Conservation (phyloP, 2,113 vertebrate species). For the Pluvialis apricaria region DNA sequence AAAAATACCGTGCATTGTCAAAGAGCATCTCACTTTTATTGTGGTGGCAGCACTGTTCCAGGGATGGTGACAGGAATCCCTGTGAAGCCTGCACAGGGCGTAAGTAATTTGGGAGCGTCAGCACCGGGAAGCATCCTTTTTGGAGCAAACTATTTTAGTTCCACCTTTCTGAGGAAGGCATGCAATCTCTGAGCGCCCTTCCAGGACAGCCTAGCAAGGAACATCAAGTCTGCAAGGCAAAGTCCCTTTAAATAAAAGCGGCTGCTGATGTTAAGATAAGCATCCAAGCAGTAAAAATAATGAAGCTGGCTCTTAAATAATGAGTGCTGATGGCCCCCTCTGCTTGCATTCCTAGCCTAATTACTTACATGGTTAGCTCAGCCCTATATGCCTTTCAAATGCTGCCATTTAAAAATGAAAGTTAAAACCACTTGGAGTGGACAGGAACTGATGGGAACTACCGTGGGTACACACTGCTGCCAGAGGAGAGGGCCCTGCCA, state of each 20-base stretch:
- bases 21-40: not conserved
- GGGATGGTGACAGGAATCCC: not conserved
- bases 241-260: slow-evolving; percentile 60
- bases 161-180: not conserved
- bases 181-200: not conserved
- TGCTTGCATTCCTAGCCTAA: slow-evolving; percentile 54
- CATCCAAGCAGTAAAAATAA: slow-evolving; percentile 64
- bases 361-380: slow-evolving; percentile 61
- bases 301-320: slow-evolving; percentile 65
- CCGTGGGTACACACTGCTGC: not conserved
- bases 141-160: not conserved
- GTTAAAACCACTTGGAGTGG: slow-evolving; percentile 2
- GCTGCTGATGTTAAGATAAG: slow-evolving; percentile 54
- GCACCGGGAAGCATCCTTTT: not conserved
- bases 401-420: slow-evolving; percentile 53
- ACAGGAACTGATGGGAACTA: slow-evolving; percentile 8
- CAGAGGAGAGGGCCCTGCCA: not conserved
- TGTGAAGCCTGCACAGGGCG: not conserved
- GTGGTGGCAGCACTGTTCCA: not conserved
- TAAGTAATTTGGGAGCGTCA: not conserved
- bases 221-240: not conserved
- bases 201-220: not conserved
- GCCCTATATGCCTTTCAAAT: slow-evolving; percentile 63
- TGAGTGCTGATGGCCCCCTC: slow-evolving; percentile 51
- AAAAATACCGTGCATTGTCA: not conserved